These are phyloP conservation scores for Scotopteryx bipunctaria DNA, from an alignment of 2,888 invertebrate species.

Conservation along the genomic window DNA sequence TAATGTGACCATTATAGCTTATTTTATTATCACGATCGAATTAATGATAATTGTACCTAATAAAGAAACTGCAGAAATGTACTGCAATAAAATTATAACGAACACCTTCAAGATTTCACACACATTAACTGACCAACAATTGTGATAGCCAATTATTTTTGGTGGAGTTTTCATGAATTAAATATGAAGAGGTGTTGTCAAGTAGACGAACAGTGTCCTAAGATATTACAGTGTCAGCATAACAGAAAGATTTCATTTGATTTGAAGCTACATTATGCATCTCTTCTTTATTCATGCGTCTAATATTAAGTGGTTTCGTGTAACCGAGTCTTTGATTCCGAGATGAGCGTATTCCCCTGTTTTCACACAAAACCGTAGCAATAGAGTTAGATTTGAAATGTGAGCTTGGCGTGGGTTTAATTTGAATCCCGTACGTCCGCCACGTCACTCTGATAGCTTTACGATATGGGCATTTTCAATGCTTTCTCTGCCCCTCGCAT, in stretches of 20 bases:
- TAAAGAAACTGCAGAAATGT: background rate
- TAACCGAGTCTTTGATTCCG: slow-evolving; percentile 46
- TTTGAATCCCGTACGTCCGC: slow-evolving; percentile 54
- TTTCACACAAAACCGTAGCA: slow-evolving; percentile 45
- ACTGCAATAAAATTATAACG: background rate
- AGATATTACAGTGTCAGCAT: background rate
- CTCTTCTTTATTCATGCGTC: background rate
- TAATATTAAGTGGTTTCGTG: slow-evolving; percentile 6
- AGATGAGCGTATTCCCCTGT: slow-evolving; percentile 9
- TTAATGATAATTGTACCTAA: slow-evolving; percentile 37
- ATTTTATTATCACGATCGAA: slow-evolving; percentile 57
- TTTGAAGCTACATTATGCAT: background rate
- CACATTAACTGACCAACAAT: background rate
- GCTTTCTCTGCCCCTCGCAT: slow-evolving; percentile 21
- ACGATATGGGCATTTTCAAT: slow-evolving; percentile 41
- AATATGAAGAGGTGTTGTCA: no score
- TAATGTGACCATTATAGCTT: slow-evolving; percentile 68
- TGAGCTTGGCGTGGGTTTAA: slow-evolving; percentile 60
- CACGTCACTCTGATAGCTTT: slow-evolving; percentile 52
- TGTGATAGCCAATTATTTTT: no score
- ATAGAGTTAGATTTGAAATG: slow-evolving; percentile 51
- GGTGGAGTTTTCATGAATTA: no score
- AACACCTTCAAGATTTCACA: background rate
- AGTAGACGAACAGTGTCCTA: background rate
- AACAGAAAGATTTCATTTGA: background rate